Base-by-base conservation (phyloP, 1,140 invertebrate species). In the Ooceraea biroi region DNA sequence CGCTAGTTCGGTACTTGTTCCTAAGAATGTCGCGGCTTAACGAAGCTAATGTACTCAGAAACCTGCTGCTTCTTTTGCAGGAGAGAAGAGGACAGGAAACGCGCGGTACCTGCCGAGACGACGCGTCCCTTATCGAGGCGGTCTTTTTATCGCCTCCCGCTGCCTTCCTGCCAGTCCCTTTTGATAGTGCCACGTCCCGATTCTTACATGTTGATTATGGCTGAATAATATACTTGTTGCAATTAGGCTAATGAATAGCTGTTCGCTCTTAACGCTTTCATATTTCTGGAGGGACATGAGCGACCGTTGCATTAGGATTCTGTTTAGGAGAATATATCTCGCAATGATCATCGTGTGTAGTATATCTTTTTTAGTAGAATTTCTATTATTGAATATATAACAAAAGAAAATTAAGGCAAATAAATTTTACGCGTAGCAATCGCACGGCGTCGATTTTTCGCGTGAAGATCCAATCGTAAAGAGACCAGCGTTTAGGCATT, bases 11-110 rank as follows among this genome's bases (percentile, higher is more conserved):
- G 19, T 36, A 27, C n/a, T 63, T n/a, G 52, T 73, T 72, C 46
- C 58, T 77, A 84, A 87, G 82, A 84, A 82, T 50, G 14, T 71
- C 30, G 10, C 30, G 65, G 57, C 83, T 87, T 60, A 71, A 69
- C 36, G 50, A 80, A 80, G 76, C 65, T 58, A 58, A 80, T 80
- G 65, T 57, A 78, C 41, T 74, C 22, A 5, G 27, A 36, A 12
- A 19, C 48, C 14, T 27, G n/a, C n/a, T 30, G 48, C 19, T 27
- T 7, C 36, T 36, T 36, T 36, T 36, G 36, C 36, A 36, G 36
- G 36, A 36, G 36, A 7, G 36, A 7, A 7, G n/a, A 22, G 14
- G 50, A 19, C 3, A 4, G 14, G 0, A 52, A 19, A 55, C 60
- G 60, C 22, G 22, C 50, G 48, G 25, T 41, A 25, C 60, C 36